Evolutionary conservation across 2,113 vertebrate species (phyloP).

Genomic region (Chauna torquata): DNA sequence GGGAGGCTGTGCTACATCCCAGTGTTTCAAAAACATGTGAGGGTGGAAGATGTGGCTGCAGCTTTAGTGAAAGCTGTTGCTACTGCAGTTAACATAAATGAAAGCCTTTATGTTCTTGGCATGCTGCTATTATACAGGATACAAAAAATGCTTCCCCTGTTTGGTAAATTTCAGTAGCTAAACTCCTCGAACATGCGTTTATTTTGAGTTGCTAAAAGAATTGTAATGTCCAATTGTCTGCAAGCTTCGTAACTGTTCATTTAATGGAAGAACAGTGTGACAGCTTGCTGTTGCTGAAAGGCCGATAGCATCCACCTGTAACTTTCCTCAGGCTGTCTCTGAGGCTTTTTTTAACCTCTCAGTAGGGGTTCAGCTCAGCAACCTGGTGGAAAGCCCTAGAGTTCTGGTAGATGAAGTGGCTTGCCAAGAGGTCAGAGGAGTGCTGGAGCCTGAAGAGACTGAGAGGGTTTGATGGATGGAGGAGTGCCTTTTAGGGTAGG

Average conservation of each 20-base stretch:
- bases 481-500: neutral
- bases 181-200: accelerated
- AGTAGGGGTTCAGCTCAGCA: neutral
- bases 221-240: neutral
- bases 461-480: neutral
- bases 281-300: neutral
- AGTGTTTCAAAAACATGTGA: neutral
- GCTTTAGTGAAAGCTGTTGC: neutral
- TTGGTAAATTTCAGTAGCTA: too few species aligned
- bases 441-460: neutral
- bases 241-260: neutral
- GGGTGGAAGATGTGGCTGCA: neutral
- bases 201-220: neutral
- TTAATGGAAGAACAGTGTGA: neutral
- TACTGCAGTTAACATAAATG: neutral
- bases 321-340: neutral
- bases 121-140: neutral
- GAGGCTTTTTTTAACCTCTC: neutral
- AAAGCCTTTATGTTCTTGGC: neutral
- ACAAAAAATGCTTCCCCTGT: neutral
- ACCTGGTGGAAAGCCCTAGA: neutral
- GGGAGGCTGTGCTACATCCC: neutral
- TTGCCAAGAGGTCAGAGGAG: neutral
- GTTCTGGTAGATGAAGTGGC: neutral
- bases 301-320: neutral